Base-by-base conservation (phyloP, 2,797 vertebrate species). In the Cossypha caffra region DNA sequence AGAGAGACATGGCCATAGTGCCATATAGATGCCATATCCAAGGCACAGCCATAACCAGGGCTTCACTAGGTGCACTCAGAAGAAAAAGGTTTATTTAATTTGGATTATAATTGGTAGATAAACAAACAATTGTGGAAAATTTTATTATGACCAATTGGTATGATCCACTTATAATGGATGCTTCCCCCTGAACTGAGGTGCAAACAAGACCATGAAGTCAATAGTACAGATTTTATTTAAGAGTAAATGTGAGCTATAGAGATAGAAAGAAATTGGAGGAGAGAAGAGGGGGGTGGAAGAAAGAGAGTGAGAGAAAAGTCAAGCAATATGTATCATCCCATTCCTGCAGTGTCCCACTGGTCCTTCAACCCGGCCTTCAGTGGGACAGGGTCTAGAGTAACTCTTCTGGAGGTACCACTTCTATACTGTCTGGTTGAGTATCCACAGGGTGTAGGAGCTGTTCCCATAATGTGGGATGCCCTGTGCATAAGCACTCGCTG, bases 391-490 rank as follows among this genome's bases (percentile, higher is more conserved):
- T n/a, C 17, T 42, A 2, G 7, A 21, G 62, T 1, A 21, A 42
- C 28, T 17, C 18, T 38, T 47, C 17, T 21, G 23, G 28, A 26
- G 42, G 11, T 9, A 16, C 11, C 62, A n/a, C 28, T n/a, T 66
- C 28, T 26, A 5, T 31, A 4, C 12, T 66, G 9, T 4, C 21
- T 9, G 3, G 26, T 21, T 50, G 69, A 8, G 3, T 42, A 4
- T 14, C 3, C 43, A 17, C 25, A 26, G 52, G 51, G 31, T 58
- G 37, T 7, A 11, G 31, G 3, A 21, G 51, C 26, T 9, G 7
- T 5, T 42, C 25, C 61, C 17, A 17, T 2, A 18, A 11, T 0
- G 0, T 35, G 35, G 42, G 14, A 3, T 16, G 24, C 26, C 5
- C 52, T 74, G 21, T 64, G 69, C 51, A 42, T 12, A 4, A 50